Evolutionary conservation across 2,888 invertebrate species (phyloP).

Genomic region (Acleris holmiana): DNA sequence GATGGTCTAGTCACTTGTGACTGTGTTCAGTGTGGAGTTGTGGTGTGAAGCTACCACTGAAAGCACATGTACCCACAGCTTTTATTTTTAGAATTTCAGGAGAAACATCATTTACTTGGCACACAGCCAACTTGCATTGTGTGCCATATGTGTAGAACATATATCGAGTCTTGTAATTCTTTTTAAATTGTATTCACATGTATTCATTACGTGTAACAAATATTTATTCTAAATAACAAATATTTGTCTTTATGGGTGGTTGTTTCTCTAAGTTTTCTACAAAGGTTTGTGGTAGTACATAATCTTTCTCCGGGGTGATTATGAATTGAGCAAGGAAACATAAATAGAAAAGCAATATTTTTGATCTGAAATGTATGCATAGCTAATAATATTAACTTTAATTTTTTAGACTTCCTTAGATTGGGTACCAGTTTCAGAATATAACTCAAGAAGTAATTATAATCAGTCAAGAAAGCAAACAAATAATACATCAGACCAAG

Average conservation of each 20-base stretch:
- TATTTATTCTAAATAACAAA: constrained; percentile 35
- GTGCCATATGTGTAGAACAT: constrained; percentile 23
- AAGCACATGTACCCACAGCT: constrained; percentile 53
- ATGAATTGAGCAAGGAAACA: neutral
- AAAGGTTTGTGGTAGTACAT: constrained; percentile 58
- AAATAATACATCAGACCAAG: constrained; percentile 78
- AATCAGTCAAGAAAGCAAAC: constrained; percentile 77
- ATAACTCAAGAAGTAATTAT: constrained; percentile 76
- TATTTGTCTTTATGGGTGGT: constrained; percentile 70
- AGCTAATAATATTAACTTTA: constrained; percentile 33
- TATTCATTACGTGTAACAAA: constrained; percentile 3
- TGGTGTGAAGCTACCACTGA: constrained; percentile 61
- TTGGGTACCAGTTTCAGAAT: constrained; percentile 82
- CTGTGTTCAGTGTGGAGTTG: constrained; percentile 36
- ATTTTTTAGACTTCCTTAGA: constrained; percentile 80
- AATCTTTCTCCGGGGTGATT: neutral
- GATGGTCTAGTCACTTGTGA: neutral
- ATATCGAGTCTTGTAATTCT: constrained; percentile 18
- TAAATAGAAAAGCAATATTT: neutral
- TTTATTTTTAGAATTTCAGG: constrained; percentile 73
- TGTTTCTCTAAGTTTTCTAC: constrained; percentile 77
- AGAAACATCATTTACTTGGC: constrained; percentile 65
- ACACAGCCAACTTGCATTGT: constrained; percentile 59
- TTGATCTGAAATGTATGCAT: neutral
- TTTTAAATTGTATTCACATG: constrained; percentile 5